phyloP scores from a whole-genome alignment of 2,888 invertebrate species.

The Meliscaeva auricollis region DNA sequence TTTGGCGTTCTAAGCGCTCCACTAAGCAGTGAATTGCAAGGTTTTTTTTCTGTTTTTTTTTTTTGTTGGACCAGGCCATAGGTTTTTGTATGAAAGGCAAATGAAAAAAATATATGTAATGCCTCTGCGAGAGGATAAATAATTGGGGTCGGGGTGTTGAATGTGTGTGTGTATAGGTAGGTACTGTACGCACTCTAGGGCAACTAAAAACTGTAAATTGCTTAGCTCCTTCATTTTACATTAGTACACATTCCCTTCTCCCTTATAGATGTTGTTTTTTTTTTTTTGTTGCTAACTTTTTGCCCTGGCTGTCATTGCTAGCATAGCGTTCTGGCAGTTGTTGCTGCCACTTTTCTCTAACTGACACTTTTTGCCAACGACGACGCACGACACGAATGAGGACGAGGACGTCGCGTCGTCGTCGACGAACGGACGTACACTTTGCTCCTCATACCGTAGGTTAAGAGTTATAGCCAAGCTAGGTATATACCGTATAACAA shows the following conservation, averaged over 20 bases:
- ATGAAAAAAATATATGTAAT: constrained; percentile 20
- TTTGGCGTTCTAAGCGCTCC: constrained; percentile 53
- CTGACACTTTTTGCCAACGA: constrained; percentile 52
- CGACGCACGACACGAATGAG: neutral
- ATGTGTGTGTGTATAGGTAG: constrained; percentile 3
- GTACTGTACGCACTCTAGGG: constrained; percentile 43
- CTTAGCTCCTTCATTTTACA: constrained; percentile 65
- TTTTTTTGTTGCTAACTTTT: constrained; percentile 18
- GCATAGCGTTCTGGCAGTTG: constrained; percentile 47
- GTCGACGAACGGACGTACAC: neutral
- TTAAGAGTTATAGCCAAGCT: constrained; percentile 53
- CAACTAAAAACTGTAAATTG: constrained; percentile 69
- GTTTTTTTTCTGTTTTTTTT: constrained; percentile 18
- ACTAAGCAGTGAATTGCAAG: constrained; percentile 51
- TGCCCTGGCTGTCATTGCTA: constrained; percentile 21
- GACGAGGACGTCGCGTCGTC: too few relatives aligned
- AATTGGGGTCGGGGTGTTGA: constrained; percentile 14
- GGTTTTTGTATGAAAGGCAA: constrained; percentile 28
- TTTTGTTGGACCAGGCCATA: constrained; percentile 32
- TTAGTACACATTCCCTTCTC: constrained; percentile 56
- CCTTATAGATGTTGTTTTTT: constrained; percentile 1
- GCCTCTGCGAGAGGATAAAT: constrained; percentile 24
- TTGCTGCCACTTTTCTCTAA: constrained; percentile 56
- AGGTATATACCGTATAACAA: neutral
- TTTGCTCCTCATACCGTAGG: constrained; percentile 43